A percentile compares a stretch with the other conserved stretches of the same genome.
These are phyloP conservation scores for Megaceryle maxima DNA, from an alignment of 2,113 vertebrate species.

Conservation along the genomic window DNA sequence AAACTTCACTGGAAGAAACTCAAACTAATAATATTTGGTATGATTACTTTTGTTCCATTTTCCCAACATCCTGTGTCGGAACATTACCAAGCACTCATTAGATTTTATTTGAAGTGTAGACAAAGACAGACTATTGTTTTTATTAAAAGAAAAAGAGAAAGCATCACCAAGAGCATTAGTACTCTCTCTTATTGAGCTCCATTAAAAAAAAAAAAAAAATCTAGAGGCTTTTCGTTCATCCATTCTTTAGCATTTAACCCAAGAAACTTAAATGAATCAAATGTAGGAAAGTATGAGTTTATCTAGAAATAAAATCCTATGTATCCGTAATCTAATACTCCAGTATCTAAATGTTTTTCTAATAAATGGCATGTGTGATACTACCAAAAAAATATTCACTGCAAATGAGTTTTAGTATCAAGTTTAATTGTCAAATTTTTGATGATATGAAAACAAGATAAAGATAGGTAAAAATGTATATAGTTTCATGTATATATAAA, in stretches of 20 bases:
- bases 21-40: slow-evolving; percentile 1
- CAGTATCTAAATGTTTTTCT: neutral
- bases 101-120: slow-evolving; percentile 29
- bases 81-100: slow-evolving; percentile 32
- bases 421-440: neutral
- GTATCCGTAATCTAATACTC: neutral
- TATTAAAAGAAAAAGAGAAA: slow-evolving; percentile 20
- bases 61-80: neutral
- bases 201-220: neutral
- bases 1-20: slow-evolving; percentile 35
- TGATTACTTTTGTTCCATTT: slow-evolving; percentile 28
- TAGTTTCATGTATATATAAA: neutral
- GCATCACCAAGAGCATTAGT: neutral
- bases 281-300: neutral
- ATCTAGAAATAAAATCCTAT: neutral
- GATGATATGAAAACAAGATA: neutral
- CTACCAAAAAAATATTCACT: neutral
- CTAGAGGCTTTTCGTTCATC: neutral
- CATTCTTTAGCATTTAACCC: neutral
- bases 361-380: neutral
- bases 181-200: neutral
- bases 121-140: slow-evolving; percentile 10
- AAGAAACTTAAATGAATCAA: neutral
- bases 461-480: neutral
- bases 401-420: neutral